phyloP scores from a whole-genome alignment of 2,888 invertebrate genomes.

The Diplazon laetatorius region DNA sequence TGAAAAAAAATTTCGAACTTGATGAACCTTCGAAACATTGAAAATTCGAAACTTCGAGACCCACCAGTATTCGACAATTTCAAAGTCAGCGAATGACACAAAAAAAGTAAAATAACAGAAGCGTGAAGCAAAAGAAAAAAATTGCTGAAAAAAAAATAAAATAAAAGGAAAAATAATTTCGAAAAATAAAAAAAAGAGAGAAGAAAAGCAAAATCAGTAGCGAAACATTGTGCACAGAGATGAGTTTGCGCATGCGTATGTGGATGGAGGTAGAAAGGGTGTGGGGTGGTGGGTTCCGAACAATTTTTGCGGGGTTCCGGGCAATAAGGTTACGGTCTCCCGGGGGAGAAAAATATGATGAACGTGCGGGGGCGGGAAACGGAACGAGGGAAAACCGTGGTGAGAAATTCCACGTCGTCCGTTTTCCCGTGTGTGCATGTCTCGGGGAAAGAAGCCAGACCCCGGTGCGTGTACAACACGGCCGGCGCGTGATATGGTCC shows the following conservation, averaged over 20 bases:
- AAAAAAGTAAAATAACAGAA: not conserved
- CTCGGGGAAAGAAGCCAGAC: slow-evolving; percentile 49
- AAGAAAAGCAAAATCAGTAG: slow-evolving; percentile 11
- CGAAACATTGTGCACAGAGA: slow-evolving; percentile 24
- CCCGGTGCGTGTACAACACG: not conserved
- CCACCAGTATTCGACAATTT: not conserved
- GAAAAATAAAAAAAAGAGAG: slow-evolving; percentile 14
- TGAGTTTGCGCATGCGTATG: not conserved
- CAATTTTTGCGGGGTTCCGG: slow-evolving; percentile 36
- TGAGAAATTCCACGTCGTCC: slow-evolving; percentile 23
- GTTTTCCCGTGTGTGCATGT: no score
- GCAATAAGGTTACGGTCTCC: slow-evolving; percentile 35
- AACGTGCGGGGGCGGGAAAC: no score
- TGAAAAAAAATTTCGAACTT: no score
- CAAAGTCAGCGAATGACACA: not conserved
- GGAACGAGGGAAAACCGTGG: slow-evolving; percentile 21
- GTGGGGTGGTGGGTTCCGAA: slow-evolving; percentile 14
- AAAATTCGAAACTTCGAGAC: no score
- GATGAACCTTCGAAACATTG: no score
- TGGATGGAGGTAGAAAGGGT: not conserved
- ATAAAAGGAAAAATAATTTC: slow-evolving; percentile 1
- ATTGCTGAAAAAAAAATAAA: not conserved
- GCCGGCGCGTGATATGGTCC: slow-evolving; percentile 30
- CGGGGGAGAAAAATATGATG: slow-evolving; percentile 46
- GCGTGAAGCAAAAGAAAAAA: not conserved